Evolutionary conservation across 2,888 invertebrate species (phyloP), one percentile per base, ranked within the genome.

Genomic region (Drosophila histrio): DNA sequence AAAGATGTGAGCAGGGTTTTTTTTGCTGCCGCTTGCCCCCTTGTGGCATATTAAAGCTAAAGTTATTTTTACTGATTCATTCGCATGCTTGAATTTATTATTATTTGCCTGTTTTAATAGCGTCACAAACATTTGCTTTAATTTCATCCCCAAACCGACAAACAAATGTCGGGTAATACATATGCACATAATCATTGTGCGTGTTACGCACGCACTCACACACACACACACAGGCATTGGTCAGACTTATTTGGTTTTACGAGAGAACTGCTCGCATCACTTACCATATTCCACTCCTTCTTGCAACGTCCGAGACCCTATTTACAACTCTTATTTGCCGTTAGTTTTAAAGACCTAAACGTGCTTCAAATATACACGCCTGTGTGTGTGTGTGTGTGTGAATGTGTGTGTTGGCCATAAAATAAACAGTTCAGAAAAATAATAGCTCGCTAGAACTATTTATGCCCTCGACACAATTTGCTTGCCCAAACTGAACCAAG

Each of bases 311-410:
- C 78, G 52, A 70, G 79, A 72, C 72, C 69, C 57, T 67, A 72
- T 79, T 85, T 81, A 72, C 76, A 84, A 84, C 79, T 78, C 82
- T 78, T 69, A 83, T 70, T 81, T 69, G 69, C 67, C 69, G 80
- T 80, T 77, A 88, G 80, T 77, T 88, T 83, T 83, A 88, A 83
- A 87, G 80, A 77, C 67, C 68, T 19, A 77, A 72, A 87, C 87
- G 82, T 86, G 83, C 77, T 44, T 15, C 21, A 47, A 38, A 53
- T 34, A 22, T 5, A 19, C 22, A 24, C 28, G 38, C 15, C 2
- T 15, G 17, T 19, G 38, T 38, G n/a, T 26, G 26, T 26, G 3
- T 50, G 8, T 41, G 17, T 26, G 22, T 8, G 15, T 43, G 19
- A 43, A 11, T 30, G 13, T 38, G 24, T 58, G 28, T 52, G 74